Percentiles rank a stretch among this genome's conserved stretches.
Evolutionary conservation across 1,140 invertebrate species (phyloP).

Genomic region (Caenorhabditis briggsae): DNA sequence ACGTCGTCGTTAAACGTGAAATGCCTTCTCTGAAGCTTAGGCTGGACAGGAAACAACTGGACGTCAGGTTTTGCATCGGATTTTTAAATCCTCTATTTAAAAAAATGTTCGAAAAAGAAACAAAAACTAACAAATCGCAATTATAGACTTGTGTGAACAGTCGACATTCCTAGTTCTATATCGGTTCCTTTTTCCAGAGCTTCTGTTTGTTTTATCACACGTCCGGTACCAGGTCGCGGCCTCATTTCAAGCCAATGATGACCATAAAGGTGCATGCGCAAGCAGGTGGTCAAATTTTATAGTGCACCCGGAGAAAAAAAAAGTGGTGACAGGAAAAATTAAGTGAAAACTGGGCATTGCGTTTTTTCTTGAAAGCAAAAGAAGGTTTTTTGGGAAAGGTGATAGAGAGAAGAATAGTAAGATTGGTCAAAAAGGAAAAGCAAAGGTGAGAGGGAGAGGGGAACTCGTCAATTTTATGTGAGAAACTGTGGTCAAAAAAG

Average conservation of each 20-base stretch:
- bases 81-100: background rate
- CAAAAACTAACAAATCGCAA: too few species aligned
- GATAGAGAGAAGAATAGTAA: background rate
- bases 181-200: background rate
- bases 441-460: background rate
- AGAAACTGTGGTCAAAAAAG: slow-evolving; percentile 16
- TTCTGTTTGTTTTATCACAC: slow-evolving; percentile 28
- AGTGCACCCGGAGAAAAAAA: background rate
- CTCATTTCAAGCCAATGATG: slow-evolving; percentile 40
- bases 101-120: too few species aligned
- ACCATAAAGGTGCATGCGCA: slow-evolving; percentile 38
- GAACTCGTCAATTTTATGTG: slow-evolving; percentile 44
- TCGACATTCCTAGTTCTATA: slow-evolving; percentile 1
- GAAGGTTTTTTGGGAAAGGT: background rate
- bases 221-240: slow-evolving; percentile 49
- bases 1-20: background rate
- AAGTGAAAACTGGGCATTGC: slow-evolving; percentile 21
- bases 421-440: background rate
- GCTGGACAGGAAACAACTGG: background rate
- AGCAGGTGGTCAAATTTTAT: slow-evolving; percentile 45
- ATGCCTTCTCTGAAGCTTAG: background rate
- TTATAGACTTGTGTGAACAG: too few species aligned
- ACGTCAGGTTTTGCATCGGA: slow-evolving; percentile 11
- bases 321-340: background rate
- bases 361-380: background rate